A percentile compares a stretch with the other conserved stretches of the same genome.
Evolutionary conservation across 2,113 vertebrate genomes (phyloP).

Genomic region (Indicator maculatus): DNA sequence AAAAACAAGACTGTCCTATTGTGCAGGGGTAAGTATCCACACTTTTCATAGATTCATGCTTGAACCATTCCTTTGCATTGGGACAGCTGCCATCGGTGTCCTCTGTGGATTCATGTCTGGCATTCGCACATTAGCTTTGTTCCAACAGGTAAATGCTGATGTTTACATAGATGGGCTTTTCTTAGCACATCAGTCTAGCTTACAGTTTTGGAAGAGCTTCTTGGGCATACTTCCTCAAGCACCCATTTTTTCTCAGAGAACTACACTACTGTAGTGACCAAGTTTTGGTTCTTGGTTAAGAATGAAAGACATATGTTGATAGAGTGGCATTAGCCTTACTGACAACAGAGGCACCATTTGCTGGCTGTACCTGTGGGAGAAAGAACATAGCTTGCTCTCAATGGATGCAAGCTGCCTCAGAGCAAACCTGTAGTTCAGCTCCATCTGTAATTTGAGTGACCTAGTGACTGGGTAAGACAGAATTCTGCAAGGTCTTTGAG

Average conservation of each 20-base stretch:
- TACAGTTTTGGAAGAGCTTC: neutral
- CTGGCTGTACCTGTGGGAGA: neutral
- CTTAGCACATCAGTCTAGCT: neutral
- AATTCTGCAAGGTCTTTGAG: neutral
- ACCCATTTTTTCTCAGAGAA: neutral
- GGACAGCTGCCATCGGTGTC: neutral
- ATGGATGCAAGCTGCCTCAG: neutral
- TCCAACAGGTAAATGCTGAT: neutral
- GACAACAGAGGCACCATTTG: neutral
- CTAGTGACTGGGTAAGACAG: neutral
- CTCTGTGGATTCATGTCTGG: neutral
- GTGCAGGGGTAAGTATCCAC: accelerated
- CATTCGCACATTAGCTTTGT: neutral
- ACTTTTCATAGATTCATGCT: neutral
- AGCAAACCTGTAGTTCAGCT: neutral
- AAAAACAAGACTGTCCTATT: neutral
- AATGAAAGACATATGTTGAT: neutral
- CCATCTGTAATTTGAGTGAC: neutral
- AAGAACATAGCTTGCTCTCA: neutral
- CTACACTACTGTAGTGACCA: neutral
- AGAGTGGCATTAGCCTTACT: neutral
- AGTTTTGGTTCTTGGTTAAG: neutral
- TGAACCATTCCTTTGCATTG: neutral
- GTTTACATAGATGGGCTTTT: neutral
- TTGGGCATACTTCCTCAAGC: neutral